A percentile compares a stretch with the other conserved stretches of the same genome.
phyloP scores from a whole-genome alignment of 2,888 invertebrate genomes.

The Stomorhina lunata region DNA sequence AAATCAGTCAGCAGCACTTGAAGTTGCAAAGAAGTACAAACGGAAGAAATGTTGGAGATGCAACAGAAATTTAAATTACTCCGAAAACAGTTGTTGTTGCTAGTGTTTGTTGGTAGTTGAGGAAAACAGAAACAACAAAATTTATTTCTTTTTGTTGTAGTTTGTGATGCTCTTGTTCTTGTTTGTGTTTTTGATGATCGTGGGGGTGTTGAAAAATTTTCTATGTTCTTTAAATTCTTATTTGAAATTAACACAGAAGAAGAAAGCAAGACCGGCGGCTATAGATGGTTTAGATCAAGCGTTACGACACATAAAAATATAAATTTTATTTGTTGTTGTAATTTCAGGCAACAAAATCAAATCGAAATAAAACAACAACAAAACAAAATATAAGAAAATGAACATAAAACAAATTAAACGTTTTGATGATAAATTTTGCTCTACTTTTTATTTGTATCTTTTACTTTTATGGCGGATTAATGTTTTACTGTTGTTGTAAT shows the following conservation, averaged over 20 bases:
- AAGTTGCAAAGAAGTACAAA: not conserved
- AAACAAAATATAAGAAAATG: no score
- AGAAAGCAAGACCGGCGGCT: conserved; percentile 17
- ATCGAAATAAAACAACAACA: not conserved
- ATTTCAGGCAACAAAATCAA: conserved; percentile 3
- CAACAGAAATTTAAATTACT: not conserved
- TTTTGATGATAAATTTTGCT: not conserved
- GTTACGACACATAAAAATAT: conserved; percentile 38
- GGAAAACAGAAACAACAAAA: conserved; percentile 18
- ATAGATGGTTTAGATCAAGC: conserved; percentile 25
- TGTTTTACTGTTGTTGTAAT: not conserved
- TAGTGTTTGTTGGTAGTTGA: not conserved
- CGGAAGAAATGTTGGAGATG: not conserved
- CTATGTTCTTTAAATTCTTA: not conserved
- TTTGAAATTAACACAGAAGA: conserved; percentile 28
- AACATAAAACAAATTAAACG: not conserved
- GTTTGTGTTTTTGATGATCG: not conserved
- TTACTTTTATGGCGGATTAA: not conserved
- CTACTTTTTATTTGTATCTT: not conserved
- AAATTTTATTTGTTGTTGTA: conserved; percentile 19
- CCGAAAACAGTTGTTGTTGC: not conserved
- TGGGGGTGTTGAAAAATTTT: conserved; percentile 21
- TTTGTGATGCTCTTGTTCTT: not conserved
- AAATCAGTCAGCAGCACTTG: not conserved
- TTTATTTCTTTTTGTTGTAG: not conserved